Evolutionary conservation across 2,797 vertebrate genomes (phyloP), one percentile per base, ranked within the genome.

Genomic region (Knipowitschia caucasica): DNA sequence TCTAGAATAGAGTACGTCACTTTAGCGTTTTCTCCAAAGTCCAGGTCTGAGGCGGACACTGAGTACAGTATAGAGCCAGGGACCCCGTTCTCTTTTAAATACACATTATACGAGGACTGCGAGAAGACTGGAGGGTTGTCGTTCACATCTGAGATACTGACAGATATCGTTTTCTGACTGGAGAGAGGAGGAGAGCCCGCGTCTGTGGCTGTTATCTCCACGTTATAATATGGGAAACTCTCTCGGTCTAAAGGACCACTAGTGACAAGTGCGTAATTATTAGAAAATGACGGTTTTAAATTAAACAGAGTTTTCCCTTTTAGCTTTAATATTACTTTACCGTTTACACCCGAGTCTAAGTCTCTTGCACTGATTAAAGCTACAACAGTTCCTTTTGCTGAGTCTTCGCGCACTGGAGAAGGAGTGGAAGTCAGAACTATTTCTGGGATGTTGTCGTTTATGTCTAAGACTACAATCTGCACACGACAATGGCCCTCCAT

Each of bases 91-190:
- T 94, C 92, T 12, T 79, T 84, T 25, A 93, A 81, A n/a, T 92
- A 92, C 3, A 92, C 86, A 23, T 89, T 86, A 0, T 92, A 93
- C 31, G 73, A 86, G 38, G 86, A 39, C 25, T 92, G 89, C 2
- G 86, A 70, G 10, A 81, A 64, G 17, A 77, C 75, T 25, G 92
- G 92, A 0, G 84, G 77, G 0, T 91, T 92, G 82, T 93, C 92
- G 0, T 94, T 94, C 26, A 46, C 44, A 20, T 97, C 95, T 4
- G 89, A 89, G 23, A 95, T 78, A 45, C 78, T 89, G 35, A 97
- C 88, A 20, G 80, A 18, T 21, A 96, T 81, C 0, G 53, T 85
- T 23, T 88, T 93, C 5, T 86, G 79, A 0, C 69, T 90, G 3
- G 83, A 90, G 35, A 96, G 82, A 4, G 87, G 50, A 1, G 92